Evolutionary conservation across 2,113 vertebrate species (phyloP).

Genomic region (Pachycephala philippinensis): DNA sequence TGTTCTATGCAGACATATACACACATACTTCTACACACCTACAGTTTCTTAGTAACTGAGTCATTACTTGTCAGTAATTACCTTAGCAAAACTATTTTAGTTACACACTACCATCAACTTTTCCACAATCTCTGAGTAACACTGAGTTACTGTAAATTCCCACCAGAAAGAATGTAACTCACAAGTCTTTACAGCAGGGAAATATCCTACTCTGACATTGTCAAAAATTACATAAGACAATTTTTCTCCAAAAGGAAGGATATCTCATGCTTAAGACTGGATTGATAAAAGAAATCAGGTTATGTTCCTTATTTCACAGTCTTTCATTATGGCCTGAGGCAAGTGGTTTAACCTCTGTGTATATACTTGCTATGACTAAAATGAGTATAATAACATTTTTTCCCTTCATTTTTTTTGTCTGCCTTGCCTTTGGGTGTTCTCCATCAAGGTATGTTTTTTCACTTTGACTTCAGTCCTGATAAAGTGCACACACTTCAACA

Average conservation of each 20-base stretch:
- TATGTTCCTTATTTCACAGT: neutral
- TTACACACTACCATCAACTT: neutral
- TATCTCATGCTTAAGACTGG: neutral
- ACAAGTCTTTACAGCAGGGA: neutral
- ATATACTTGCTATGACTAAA: constrained; percentile 23
- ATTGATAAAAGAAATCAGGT: neutral
- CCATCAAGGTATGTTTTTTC: constrained; percentile 25
- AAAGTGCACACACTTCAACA: neutral
- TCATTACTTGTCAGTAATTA: neutral
- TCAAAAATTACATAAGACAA: neutral
- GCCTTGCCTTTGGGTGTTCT: constrained; percentile 38
- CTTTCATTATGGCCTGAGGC: neutral
- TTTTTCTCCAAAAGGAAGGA: neutral
- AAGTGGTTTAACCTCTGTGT: constrained; percentile 31
- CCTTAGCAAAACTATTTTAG: neutral
- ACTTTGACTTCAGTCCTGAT: constrained; percentile 30
- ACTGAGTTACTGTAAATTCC: neutral
- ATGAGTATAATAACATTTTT: neutral
- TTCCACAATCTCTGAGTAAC: neutral
- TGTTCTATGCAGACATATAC: neutral
- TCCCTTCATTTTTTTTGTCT: neutral
- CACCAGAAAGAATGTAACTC: neutral
- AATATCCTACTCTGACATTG: neutral
- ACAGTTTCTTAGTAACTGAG: neutral
- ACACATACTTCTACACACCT: neutral